Percentiles rank a stretch among this genome's conserved stretches.
Conservation (phyloP, 1,140 invertebrate genomes). For the Paraescarpia echinospica region DNA sequence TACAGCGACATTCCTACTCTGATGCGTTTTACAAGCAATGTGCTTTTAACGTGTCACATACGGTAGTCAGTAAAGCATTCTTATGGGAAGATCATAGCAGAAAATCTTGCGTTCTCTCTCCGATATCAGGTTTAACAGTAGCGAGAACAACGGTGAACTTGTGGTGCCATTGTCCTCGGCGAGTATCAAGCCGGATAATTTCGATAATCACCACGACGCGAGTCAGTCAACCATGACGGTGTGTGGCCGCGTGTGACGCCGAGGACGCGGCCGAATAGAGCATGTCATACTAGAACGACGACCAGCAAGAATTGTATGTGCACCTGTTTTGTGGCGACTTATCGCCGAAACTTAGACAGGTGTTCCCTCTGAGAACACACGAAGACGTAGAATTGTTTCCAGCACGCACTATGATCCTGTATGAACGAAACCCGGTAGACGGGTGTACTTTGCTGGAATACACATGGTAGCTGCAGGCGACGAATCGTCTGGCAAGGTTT, state of each 20-base stretch:
- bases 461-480: neutral
- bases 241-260: neutral
- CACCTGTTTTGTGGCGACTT: neutral
- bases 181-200: neutral
- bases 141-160: neutral
- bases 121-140: neutral
- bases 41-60: neutral
- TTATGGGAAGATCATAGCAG: neutral
- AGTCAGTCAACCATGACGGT: neutral
- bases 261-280: neutral
- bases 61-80: neutral
- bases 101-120: neutral
- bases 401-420: neutral
- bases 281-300: neutral
- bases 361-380: neutral
- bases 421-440: neutral
- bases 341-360: neutral
- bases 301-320: neutral
- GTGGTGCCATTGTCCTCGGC: neutral
- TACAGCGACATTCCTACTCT: neutral
- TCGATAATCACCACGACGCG: neutral
- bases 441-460: neutral
- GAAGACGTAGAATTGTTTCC: neutral
- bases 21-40: neutral
- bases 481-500: neutral